phyloP scores from a whole-genome alignment of 2,888 invertebrate genomes.

The Macropis europaea region DNA sequence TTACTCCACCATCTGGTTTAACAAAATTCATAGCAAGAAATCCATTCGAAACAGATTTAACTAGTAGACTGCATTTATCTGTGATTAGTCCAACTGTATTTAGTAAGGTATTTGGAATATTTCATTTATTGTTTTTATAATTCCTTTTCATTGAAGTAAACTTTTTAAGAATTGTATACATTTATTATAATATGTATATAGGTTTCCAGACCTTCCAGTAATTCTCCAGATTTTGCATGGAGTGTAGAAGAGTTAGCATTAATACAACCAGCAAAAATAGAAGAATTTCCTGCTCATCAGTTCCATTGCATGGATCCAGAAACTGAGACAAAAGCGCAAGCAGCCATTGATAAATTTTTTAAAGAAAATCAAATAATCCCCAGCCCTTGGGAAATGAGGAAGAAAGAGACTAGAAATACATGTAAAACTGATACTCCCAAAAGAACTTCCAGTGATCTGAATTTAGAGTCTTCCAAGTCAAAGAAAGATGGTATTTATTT shows the following conservation, averaged over 20 bases:
- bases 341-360: slow-evolving; percentile 85
- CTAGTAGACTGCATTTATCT: slow-evolving; percentile 85
- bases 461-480: slow-evolving; percentile 53
- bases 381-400: slow-evolving; percentile 80
- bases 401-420: slow-evolving; percentile 48
- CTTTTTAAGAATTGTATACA: neutral
- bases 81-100: slow-evolving; percentile 84
- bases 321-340: slow-evolving; percentile 84
- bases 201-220: slow-evolving; percentile 76
- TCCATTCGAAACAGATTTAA: slow-evolving; percentile 86
- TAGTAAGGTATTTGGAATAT: slow-evolving; percentile 67
- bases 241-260: slow-evolving; percentile 86
- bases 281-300: slow-evolving; percentile 84
- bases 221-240: slow-evolving; percentile 83
- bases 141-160: slow-evolving; percentile 15
- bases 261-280: slow-evolving; percentile 86
- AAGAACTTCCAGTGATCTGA: slow-evolving; percentile 47
- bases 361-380: slow-evolving; percentile 82
- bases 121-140: slow-evolving; percentile 59
- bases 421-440: slow-evolving; percentile 60
- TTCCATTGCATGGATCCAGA: slow-evolving; percentile 84
- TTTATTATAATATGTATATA: slow-evolving; percentile 60
- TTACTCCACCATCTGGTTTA: slow-evolving; percentile 83
- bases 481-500: slow-evolving; percentile 70
- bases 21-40: slow-evolving; percentile 82